These are phyloP conservation scores for Melieria crassipennis DNA, from an alignment of 2,888 invertebrate genomes.

Conservation along the genomic window DNA sequence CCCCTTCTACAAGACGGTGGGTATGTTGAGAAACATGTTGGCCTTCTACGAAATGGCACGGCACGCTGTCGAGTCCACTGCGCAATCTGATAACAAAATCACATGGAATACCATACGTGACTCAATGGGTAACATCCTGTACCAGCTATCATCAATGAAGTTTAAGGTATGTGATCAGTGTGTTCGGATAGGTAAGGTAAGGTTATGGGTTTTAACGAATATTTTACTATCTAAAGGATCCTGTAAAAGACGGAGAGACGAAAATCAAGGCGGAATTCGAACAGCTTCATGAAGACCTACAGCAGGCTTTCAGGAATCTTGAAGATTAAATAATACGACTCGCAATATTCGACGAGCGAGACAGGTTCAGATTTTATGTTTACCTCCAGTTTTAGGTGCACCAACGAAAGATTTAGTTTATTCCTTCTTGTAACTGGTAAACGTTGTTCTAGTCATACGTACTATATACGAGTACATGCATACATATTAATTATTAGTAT, in stretches of 20 bases:
- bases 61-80: conserved; percentile 95
- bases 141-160: conserved; percentile 98
- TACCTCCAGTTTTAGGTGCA: conserved; percentile 6
- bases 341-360: conserved; percentile 10
- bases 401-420: conserved; percentile 20
- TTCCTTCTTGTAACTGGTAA: conserved; percentile 19
- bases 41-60: conserved; percentile 96
- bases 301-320: conserved; percentile 96
- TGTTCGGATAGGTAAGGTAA: too few species aligned
- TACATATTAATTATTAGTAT: conserved; percentile 15
- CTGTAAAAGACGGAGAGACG: conserved; percentile 96
- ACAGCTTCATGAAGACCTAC: conserved; percentile 96
- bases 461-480: conserved; percentile 20
- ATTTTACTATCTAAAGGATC: conserved; percentile 74
- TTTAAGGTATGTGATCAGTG: conserved; percentile 77
- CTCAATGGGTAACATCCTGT: conserved; percentile 91
- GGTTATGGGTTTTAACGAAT: too few species aligned
- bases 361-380: conserved; percentile 18
- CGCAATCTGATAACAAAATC: conserved; percentile 96
- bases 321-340: conserved; percentile 80
- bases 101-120: conserved; percentile 98
- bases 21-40: conserved; percentile 98
- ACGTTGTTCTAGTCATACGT: conserved; percentile 20
- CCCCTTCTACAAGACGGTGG: conserved; percentile 99
- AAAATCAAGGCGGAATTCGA: conserved; percentile 98